Evolutionary conservation across 2,888 invertebrate genomes (phyloP).

Genomic region (Drosophila sordidula): DNA sequence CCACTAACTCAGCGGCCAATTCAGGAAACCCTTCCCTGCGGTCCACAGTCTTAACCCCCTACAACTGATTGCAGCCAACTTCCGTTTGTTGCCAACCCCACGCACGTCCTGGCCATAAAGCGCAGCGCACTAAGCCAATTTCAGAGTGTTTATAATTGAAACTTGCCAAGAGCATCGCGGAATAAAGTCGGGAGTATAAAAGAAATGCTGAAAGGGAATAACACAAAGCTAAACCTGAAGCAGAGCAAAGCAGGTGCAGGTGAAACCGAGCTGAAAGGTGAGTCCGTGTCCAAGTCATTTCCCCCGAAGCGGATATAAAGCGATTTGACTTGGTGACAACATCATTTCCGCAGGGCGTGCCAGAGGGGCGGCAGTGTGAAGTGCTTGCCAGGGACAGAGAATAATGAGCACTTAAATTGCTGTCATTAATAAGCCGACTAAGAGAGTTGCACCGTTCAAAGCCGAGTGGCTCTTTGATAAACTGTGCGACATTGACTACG

Average conservation of each 20-base stretch:
- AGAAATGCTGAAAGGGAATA: conserved; percentile 1
- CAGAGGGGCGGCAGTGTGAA: conserved; percentile 21
- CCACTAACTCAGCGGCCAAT: background rate
- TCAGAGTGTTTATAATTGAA: conserved; percentile 67
- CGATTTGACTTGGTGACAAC: conserved; percentile 71
- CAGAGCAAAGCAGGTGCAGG: conserved; percentile 13
- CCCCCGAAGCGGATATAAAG: conserved; percentile 57
- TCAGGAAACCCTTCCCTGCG: background rate
- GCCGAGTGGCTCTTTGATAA: conserved; percentile 29
- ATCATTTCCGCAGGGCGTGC: conserved; percentile 57
- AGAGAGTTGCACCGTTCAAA: conserved; percentile 31
- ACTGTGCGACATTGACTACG: conserved; percentile 24
- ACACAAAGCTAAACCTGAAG: conserved; percentile 4
- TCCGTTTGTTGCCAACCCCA: conserved; percentile 52
- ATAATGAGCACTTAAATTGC: conserved; percentile 49
- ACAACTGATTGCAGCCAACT: conserved; percentile 36
- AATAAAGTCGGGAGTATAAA: conserved; percentile 6
- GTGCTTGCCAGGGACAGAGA: conserved; percentile 16
- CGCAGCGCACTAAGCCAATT: conserved; percentile 61
- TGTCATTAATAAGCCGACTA: conserved; percentile 49
- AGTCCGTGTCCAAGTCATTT: conserved; percentile 43
- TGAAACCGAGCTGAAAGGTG: conserved; percentile 29
- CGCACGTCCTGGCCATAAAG: conserved; percentile 57
- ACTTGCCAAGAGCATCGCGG: conserved; percentile 24
- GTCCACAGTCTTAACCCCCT: background rate